Percentiles rank a stretch among this genome's conserved stretches.
phyloP scores from a whole-genome alignment of 2,888 invertebrate genomes.

The Luffia ferchaultella region DNA sequence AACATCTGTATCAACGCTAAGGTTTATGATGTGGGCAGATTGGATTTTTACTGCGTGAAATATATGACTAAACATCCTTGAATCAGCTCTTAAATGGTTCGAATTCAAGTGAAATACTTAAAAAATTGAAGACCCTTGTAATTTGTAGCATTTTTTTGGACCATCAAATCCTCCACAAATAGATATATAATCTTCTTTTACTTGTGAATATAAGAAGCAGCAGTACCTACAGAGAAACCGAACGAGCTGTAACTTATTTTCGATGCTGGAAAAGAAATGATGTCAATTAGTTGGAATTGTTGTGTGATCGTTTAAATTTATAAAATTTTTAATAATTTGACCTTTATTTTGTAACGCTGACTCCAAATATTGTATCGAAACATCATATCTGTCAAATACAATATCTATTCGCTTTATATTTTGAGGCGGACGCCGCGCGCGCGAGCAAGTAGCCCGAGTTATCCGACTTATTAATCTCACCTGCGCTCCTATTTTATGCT shows the following conservation, averaged over 20 bases:
- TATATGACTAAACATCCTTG: conserved; percentile 17
- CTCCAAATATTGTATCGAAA: no score
- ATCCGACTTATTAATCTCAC: no score
- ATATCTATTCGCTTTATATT: no score
- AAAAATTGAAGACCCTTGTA: conserved; percentile 18
- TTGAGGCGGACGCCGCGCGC: no score
- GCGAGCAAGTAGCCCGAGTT: no score
- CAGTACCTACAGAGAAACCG: conserved; percentile 19
- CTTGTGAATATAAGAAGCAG: conserved; percentile 16
- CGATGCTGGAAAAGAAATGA: conserved; percentile 6
- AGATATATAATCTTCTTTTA: conserved; percentile 13
- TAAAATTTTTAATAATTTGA: no score
- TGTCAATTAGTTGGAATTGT: conserved; percentile 2
- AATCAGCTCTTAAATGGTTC: conserved; percentile 13
- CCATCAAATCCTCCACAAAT: conserved; percentile 11
- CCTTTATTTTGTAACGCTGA: no score
- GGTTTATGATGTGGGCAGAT: conserved; percentile 15
- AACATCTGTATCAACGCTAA: conserved; percentile 20
- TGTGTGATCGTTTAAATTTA: no score
- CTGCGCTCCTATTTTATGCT: no score
- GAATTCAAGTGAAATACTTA: conserved; percentile 18
- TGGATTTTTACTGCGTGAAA: conserved; percentile 18
- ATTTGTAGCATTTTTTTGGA: conserved; percentile 10
- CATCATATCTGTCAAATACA: no score
- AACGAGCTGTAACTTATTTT: conserved; percentile 19